Evolutionary conservation across 1,140 invertebrate genomes (phyloP).

Genomic region (Tribolium madens): DNA sequence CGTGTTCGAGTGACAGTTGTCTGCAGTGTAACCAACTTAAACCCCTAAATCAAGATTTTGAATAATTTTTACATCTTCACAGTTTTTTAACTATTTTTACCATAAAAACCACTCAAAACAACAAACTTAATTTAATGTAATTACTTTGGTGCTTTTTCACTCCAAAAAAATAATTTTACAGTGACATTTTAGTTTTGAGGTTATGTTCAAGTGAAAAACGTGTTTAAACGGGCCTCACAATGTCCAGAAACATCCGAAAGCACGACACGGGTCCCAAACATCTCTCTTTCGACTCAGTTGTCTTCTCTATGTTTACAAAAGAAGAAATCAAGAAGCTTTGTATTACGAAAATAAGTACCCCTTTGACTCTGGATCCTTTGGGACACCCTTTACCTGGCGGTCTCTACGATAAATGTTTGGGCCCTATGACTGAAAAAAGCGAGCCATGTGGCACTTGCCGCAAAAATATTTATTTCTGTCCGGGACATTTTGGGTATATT

Average conservation of each 20-base stretch:
- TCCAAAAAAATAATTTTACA: no score
- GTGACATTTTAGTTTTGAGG: no score
- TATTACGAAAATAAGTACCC: slow-evolving; percentile 86
- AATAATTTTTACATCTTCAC: no score
- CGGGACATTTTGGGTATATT: slow-evolving; percentile 96
- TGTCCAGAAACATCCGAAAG: neutral
- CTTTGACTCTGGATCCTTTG: slow-evolving; percentile 86
- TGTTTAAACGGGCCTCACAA: neutral
- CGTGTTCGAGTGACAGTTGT: no score
- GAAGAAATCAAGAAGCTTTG: slow-evolving; percentile 91
- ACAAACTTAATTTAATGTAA: no score
- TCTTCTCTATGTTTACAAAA: slow-evolving; percentile 79
- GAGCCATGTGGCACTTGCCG: slow-evolving; percentile 89
- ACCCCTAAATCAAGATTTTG: no score
- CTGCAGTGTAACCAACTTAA: no score
- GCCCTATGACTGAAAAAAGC: slow-evolving; percentile 71
- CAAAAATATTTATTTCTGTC: slow-evolving; percentile 77
- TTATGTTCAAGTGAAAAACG: slow-evolving; percentile 7
- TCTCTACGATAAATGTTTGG: slow-evolving; percentile 86
- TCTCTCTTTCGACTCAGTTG: slow-evolving; percentile 69
- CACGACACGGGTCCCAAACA: slow-evolving; percentile 39
- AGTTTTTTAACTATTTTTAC: no score
- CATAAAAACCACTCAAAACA: no score
- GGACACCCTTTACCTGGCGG: slow-evolving; percentile 87
- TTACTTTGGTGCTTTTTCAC: no score